Evolutionary conservation across 2,888 invertebrate species (phyloP), one percentile per base, ranked within the genome.

Genomic region (Urechis unicinctus): DNA sequence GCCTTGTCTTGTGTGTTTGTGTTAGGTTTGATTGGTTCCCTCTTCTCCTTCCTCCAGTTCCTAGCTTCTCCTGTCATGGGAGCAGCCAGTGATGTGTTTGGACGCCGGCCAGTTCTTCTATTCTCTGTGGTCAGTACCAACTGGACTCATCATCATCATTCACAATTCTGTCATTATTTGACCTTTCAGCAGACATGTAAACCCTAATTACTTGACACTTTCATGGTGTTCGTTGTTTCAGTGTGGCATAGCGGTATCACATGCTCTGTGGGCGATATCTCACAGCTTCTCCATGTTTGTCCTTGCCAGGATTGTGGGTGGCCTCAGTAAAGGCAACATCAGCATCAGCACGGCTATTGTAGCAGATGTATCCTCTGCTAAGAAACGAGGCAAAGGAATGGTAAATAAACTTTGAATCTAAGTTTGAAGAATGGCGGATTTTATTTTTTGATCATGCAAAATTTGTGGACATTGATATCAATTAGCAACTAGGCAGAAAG

Each of bases 31-130:
- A 83, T 98, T 17, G 97, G 97, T 0, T 97, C 96, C 1, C 84
- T 97, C 85, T 98, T 91, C 77, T 95, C 94, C 63, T 89, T 95
- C 73, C 81, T 98, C 51, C 97, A 98, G 80, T 98, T 95, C 80
- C 72, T 96, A 53, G 88, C 89, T 2, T 91, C 95, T 49, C 97
- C 97, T 1, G 85, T 97, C 60, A 85, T 94, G 58, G 98, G 98
- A 43, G 91, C 92, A 51, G 82, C 95, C 9, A 96, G 96, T 17
- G 97, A 98, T 83, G 88, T 90, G 52, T 89, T 91, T 81, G 97
- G 97, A 53, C 84, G 97, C 61, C 91, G 88, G 79, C 87, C 87
- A 28, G 81, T 95, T 68, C 84, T 97, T 77, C 74, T 95, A 49
- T 69, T 88, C 47, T 91, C 92, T 72, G 83, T 93, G 81, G 89